Conservation (phyloP, 2,797 vertebrate genomes). For the Rachycentron canadum region DNA sequence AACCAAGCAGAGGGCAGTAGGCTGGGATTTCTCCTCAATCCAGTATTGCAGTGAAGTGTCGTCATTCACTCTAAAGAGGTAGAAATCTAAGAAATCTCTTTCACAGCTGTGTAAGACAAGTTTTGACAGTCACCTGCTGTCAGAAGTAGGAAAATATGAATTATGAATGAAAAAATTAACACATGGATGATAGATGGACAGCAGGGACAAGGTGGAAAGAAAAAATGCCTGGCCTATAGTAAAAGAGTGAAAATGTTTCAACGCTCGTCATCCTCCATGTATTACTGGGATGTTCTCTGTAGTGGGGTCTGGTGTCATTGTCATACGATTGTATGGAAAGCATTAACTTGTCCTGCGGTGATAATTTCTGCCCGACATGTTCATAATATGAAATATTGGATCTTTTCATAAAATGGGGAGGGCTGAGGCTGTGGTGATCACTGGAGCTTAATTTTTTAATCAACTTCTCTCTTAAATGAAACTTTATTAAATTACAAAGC, state of each 20-base stretch:
- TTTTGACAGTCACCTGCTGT: constrained; percentile 74
- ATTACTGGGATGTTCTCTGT: constrained; percentile 59
- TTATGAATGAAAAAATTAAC: constrained; percentile 78
- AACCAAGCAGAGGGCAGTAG: constrained; percentile 71
- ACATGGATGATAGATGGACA: constrained; percentile 65
- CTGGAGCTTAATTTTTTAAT: constrained; percentile 90
- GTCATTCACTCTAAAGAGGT: constrained; percentile 76
- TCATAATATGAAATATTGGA: constrained; percentile 88
- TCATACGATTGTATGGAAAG: constrained; percentile 79
- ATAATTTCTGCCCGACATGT: constrained; percentile 87
- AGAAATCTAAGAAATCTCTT: constrained; percentile 67
- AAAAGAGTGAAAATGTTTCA: constrained; percentile 64
- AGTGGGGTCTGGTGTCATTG: constrained; percentile 69
- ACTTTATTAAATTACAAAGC: constrained; percentile 91
- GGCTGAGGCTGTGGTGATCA: constrained; percentile 80
- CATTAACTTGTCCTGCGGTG: constrained; percentile 88
- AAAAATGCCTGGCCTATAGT: constrained; percentile 62
- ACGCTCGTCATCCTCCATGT: constrained; percentile 58
- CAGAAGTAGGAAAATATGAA: constrained; percentile 69
- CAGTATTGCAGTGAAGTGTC: constrained; percentile 78
- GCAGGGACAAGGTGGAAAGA: constrained; percentile 40
- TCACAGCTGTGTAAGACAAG: constrained; percentile 64
- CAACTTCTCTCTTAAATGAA: constrained; percentile 88
- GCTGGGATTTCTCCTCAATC: constrained; percentile 50
- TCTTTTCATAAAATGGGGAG: constrained; percentile 81